Percentiles rank a stretch among this genome's conserved stretches.
phyloP scores from a whole-genome alignment of 2,113 vertebrate genomes.

The Caracal caracal region DNA sequence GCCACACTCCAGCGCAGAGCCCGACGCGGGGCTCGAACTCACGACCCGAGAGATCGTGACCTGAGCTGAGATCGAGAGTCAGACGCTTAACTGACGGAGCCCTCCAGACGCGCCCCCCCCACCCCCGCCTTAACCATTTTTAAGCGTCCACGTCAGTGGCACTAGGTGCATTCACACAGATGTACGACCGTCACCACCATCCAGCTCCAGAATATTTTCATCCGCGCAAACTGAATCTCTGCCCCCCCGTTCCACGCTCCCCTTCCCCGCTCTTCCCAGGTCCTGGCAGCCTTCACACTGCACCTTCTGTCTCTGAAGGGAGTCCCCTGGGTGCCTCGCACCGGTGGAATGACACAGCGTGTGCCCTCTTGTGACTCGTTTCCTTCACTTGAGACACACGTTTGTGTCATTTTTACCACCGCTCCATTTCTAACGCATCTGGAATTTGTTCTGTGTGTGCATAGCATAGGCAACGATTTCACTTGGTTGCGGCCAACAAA shows the following conservation, averaged over 20 bases:
- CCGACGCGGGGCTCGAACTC: not conserved
- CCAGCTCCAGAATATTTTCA: not conserved
- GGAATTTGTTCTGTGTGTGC: not conserved
- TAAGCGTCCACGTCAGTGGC: not conserved
- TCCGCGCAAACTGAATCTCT: not conserved
- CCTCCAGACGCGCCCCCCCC: not conserved
- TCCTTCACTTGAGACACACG: not conserved
- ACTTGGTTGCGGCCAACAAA: not conserved
- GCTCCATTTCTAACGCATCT: not conserved
- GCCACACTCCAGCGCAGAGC: not conserved
- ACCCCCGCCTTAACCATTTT: not conserved
- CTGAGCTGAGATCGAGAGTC: not conserved
- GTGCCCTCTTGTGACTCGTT: not conserved
- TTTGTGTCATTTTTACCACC: not conserved
- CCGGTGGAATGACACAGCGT: rapidly evolving
- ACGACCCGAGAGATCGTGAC: not conserved
- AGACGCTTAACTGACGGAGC: not conserved
- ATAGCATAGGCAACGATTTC: not conserved
- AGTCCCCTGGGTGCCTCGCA: not conserved
- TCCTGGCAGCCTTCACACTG: not conserved
- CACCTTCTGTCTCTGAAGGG: not conserved
- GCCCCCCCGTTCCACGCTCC: no score
- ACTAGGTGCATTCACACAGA: no score
- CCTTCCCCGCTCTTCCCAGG: rapidly evolving
- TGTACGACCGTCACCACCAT: rapidly evolving